Evolutionary conservation across 2,888 invertebrate species (phyloP).

Genomic region (Belgica antarctica): DNA sequence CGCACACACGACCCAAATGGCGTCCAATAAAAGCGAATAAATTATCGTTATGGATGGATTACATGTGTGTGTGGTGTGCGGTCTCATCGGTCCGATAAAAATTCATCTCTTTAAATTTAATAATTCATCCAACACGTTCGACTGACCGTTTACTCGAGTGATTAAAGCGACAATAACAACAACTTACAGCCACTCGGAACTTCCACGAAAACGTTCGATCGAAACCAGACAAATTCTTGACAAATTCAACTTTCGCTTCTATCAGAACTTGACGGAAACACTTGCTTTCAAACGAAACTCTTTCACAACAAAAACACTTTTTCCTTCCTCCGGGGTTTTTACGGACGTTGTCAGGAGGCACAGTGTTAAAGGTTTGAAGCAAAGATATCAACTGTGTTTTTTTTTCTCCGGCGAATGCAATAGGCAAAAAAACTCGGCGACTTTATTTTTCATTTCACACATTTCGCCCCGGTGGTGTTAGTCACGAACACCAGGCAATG

Average conservation of each 20-base stretch:
- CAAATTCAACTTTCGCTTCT: too few species aligned
- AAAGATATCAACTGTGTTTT: conserved; percentile 40
- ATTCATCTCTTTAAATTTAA: background rate
- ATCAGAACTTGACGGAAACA: too few species aligned
- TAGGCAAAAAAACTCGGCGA: conserved; percentile 28
- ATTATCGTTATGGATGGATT: background rate
- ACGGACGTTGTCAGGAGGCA: background rate
- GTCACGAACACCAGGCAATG: background rate
- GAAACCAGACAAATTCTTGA: too few species aligned
- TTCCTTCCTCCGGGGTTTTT: too few species aligned
- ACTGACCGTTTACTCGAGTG: too few species aligned
- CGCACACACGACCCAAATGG: background rate
- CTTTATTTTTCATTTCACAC: conserved; percentile 19
- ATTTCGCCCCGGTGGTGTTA: background rate
- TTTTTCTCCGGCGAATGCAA: conserved; percentile 4
- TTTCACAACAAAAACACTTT: background rate
- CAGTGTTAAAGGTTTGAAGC: conserved; percentile 29
- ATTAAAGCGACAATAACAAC: too few species aligned
- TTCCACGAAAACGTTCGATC: too few species aligned
- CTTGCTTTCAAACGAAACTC: background rate
- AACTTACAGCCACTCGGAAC: too few species aligned
- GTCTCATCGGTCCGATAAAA: background rate
- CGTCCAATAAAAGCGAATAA: conserved; percentile 15
- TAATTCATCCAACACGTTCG: background rate
- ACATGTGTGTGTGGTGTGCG: background rate